Conservation (phyloP, 2,888 invertebrate genomes). For the Ophioninae sp. region DNA sequence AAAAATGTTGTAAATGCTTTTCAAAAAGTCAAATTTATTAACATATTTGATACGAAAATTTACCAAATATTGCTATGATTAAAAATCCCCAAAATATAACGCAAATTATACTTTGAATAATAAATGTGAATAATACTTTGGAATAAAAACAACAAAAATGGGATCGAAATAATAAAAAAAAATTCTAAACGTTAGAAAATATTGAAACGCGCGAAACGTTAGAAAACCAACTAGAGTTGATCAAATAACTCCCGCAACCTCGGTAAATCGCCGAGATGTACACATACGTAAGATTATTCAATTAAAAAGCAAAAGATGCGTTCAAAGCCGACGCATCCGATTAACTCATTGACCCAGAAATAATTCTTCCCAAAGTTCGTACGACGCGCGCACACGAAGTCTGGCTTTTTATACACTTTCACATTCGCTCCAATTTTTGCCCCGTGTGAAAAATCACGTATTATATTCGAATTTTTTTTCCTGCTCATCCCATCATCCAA, state of each 20-base stretch:
- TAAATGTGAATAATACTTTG: too few relatives aligned
- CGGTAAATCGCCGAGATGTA: neutral
- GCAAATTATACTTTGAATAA: neutral
- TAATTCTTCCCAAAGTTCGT: slow-evolving; percentile 48
- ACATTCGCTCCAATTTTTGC: slow-evolving; percentile 44
- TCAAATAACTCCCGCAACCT: neutral
- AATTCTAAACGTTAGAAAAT: neutral
- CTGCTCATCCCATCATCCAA: neutral
- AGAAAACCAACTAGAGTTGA: neutral
- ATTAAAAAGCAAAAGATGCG: slow-evolving; percentile 13
- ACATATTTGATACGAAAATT: too few relatives aligned
- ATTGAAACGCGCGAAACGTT: neutral
- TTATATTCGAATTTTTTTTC: neutral
- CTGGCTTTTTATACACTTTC: slow-evolving; percentile 22
- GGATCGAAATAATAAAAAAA: neutral
- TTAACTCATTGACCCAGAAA: slow-evolving; percentile 49
- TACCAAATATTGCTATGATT: too few relatives aligned
- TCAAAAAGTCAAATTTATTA: too few relatives aligned
- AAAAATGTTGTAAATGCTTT: too few relatives aligned
- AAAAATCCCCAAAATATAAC: neutral
- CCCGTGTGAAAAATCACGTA: neutral
- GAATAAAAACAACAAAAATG: neutral
- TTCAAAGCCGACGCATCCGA: slow-evolving; percentile 12
- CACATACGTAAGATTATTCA: neutral
- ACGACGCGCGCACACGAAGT: neutral